These are phyloP conservation scores for Euzophera pinguis DNA, from an alignment of 2,888 invertebrate species.

Conservation along the genomic window DNA sequence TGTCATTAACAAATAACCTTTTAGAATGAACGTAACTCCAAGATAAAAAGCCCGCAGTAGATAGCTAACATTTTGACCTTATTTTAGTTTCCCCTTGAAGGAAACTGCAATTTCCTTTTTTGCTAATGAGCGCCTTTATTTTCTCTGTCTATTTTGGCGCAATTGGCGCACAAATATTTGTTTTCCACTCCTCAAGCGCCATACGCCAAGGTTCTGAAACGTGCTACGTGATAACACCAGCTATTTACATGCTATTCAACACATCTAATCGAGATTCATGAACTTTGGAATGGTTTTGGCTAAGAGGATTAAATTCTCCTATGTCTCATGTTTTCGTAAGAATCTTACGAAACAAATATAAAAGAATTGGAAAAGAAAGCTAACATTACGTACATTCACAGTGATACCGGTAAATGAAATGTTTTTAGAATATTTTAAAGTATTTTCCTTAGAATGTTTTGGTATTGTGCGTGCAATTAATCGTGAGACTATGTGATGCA, in stretches of 20 bases:
- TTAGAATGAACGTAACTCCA: conserved; percentile 34
- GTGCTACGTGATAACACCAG: neutral
- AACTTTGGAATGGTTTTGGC: conserved; percentile 1
- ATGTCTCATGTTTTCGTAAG: neutral
- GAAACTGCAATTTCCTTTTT: conserved; percentile 75
- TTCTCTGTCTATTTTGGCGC: conserved; percentile 47
- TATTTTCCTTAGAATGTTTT: too few relatives aligned
- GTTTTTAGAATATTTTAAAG: too few relatives aligned
- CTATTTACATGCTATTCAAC: neutral
- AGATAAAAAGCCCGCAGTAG: conserved; percentile 46
- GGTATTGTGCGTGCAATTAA: too few relatives aligned
- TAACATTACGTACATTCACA: neutral
- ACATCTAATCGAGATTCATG: conserved; percentile 4
- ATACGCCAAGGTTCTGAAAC: neutral
- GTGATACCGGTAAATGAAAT: too few relatives aligned
- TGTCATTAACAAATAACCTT: conserved; percentile 31
- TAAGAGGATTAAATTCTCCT: conserved; percentile 4
- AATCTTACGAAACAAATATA: neutral
- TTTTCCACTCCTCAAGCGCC: conserved; percentile 14
- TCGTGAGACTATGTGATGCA: neutral
- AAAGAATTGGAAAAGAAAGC: neutral
- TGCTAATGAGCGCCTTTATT: conserved; percentile 75
- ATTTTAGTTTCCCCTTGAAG: conserved; percentile 65
- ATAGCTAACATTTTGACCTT: conserved; percentile 70
- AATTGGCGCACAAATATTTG: conserved; percentile 34